Evolutionary conservation across 2,797 vertebrate species (phyloP).

Genomic region (Pseudochirops cupreus): DNA sequence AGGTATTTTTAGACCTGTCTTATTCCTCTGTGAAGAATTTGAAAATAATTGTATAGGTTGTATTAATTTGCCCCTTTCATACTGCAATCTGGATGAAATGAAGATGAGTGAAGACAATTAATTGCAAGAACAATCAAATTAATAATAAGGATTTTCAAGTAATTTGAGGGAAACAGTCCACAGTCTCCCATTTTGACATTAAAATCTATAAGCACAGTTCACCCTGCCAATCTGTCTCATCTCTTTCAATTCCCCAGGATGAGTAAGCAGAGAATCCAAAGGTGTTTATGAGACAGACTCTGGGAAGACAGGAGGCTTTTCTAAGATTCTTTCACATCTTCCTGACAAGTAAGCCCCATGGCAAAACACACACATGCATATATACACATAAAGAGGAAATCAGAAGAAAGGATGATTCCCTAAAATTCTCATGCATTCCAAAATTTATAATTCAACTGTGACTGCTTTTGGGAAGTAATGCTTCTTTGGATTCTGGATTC

Average conservation of each 20-base stretch:
- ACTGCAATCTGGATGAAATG: background rate
- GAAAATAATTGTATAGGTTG: background rate
- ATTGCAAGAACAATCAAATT: constrained; percentile 16
- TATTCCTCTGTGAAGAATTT: constrained; percentile 28
- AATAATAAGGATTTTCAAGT: background rate
- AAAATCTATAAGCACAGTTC: constrained; percentile 7
- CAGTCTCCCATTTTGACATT: background rate
- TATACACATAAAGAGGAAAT: constrained; percentile 53
- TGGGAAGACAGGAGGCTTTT: constrained; percentile 21
- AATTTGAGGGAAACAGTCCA: constrained; percentile 1
- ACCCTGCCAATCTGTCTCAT: constrained; percentile 9
- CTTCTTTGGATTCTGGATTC: background rate
- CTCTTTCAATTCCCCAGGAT: background rate
- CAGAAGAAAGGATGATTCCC: constrained; percentile 60
- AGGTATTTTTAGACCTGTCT: constrained; percentile 51
- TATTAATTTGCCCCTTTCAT: background rate
- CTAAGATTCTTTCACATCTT: constrained; percentile 85
- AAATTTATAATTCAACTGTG: constrained; percentile 8
- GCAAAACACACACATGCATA: constrained; percentile 63
- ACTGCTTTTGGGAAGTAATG: constrained; percentile 9
- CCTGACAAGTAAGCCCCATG: constrained; percentile 85
- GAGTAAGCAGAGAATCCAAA: constrained; percentile 84
- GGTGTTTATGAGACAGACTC: constrained; percentile 83
- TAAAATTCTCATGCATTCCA: constrained; percentile 35
- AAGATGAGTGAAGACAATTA: constrained; percentile 30